Percentiles rank a stretch among this genome's conserved stretches.
phyloP scores from a whole-genome alignment of 2,888 invertebrate genomes.

The Cepaea hortensis region DNA sequence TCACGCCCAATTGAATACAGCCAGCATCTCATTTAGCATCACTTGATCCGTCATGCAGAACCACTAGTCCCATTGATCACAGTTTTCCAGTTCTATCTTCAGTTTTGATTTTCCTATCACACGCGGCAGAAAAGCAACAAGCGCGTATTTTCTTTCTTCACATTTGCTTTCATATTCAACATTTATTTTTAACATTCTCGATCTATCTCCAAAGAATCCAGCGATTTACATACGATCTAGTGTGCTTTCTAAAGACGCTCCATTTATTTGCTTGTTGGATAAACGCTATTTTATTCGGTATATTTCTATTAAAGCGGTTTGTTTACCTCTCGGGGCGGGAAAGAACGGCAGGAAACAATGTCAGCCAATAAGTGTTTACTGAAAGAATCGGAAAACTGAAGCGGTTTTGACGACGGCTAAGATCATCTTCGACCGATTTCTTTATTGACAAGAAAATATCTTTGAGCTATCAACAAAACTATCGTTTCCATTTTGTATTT shows the following conservation, averaged over 20 bases:
- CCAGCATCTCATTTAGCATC: no score
- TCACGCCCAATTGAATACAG: background rate
- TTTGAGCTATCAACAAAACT: conserved; percentile 12
- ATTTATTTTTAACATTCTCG: background rate
- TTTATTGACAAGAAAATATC: background rate
- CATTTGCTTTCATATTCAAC: background rate
- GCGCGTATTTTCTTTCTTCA: background rate
- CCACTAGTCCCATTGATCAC: background rate
- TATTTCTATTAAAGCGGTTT: background rate
- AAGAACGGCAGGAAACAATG: background rate
- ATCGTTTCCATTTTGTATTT: background rate
- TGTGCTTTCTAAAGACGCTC: background rate
- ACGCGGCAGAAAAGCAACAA: background rate
- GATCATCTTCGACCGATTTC: no score
- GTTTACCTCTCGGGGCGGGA: background rate
- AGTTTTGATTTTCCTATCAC: background rate
- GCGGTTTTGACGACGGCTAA: background rate
- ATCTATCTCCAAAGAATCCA: background rate
- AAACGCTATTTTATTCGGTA: conserved; percentile 10
- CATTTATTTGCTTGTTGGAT: conserved; percentile 8
- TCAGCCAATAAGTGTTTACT: no score
- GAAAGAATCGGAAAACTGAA: background rate
- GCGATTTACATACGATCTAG: no score
- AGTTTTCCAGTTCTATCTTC: background rate
- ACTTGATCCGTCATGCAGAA: conserved; percentile 5